Percentiles rank a stretch among this genome's conserved stretches.
Conservation (phyloP, 2,797 vertebrate genomes). For the Rhynchotus rufescens region DNA sequence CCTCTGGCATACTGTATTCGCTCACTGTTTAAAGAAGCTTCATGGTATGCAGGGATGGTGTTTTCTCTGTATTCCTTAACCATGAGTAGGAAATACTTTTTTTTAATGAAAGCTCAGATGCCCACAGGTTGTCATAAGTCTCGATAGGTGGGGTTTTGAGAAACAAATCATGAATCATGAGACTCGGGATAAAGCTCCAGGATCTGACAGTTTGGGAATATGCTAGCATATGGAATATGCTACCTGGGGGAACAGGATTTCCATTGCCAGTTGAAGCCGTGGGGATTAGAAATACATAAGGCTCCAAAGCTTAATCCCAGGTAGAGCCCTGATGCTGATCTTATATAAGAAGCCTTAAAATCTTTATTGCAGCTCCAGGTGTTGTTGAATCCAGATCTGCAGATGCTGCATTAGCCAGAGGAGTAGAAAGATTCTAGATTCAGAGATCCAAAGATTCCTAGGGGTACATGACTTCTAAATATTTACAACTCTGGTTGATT, state of each 20-base stretch:
- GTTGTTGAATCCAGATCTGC: background rate
- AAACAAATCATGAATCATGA: background rate
- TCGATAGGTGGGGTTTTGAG: background rate
- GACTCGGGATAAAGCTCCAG: background rate
- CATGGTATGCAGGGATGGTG: background rate
- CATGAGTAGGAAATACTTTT: background rate
- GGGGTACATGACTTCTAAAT: background rate
- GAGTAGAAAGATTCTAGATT: background rate
- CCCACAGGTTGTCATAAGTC: background rate
- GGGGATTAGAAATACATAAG: background rate
- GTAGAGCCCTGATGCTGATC: constrained; percentile 8
- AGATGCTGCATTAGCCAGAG: background rate
- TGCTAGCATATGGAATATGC: background rate
- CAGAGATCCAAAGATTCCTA: background rate
- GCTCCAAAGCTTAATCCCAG: background rate
- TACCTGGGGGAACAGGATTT: background rate
- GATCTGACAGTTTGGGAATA: background rate
- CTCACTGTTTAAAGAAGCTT: background rate
- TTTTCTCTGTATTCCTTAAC: background rate
- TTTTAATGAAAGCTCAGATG: background rate
- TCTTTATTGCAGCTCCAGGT: background rate
- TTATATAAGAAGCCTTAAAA: background rate
- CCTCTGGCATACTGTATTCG: background rate
- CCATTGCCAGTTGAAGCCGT: background rate
- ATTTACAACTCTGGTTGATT: background rate